These are phyloP conservation scores for Dasyurus viverrinus DNA, from an alignment of 2,113 vertebrate species.

Conservation along the genomic window DNA sequence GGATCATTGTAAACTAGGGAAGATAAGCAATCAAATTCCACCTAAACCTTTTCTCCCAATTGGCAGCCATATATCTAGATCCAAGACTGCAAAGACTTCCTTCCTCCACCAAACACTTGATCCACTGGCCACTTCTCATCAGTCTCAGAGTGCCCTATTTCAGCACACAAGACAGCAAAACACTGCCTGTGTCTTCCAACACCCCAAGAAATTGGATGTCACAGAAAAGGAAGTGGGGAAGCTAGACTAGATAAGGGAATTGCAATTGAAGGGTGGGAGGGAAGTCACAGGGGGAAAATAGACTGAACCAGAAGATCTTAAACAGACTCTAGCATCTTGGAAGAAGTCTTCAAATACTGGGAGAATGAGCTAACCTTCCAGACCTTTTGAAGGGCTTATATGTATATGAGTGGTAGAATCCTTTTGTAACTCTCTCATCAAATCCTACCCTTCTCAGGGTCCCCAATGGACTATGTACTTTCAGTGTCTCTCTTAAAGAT, in stretches of 20 bases:
- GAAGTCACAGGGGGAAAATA: conserved; percentile 44
- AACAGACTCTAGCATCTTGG: conserved; percentile 31
- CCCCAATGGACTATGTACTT: not conserved
- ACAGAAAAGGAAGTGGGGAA: conserved; percentile 23
- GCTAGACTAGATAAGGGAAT: conserved; percentile 7
- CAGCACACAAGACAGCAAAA: conserved; percentile 16
- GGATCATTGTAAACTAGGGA: not conserved
- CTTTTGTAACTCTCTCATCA: conserved; percentile 12
- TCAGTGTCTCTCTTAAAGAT: conserved; percentile 51
- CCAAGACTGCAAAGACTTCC: not conserved
- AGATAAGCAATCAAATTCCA: not conserved
- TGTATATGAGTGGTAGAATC: not conserved
- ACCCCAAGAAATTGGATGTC: not conserved
- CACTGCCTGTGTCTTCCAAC: conserved; percentile 35
- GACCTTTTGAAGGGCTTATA: conserved; percentile 46
- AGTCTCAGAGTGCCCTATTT: not conserved
- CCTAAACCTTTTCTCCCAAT: not conserved
- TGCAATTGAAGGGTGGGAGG: conserved; percentile 2
- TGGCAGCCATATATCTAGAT: too few relatives aligned
- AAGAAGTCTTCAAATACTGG: conserved; percentile 63
- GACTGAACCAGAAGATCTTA: conserved; percentile 55
- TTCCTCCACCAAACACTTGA: not conserved
- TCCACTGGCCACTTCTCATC: not conserved
- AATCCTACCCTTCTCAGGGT: conserved; percentile 33
- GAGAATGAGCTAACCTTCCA: conserved; percentile 47